Conservation (phyloP, 2,888 invertebrate genomes). For the Caenorhabditis japonica region DNA sequence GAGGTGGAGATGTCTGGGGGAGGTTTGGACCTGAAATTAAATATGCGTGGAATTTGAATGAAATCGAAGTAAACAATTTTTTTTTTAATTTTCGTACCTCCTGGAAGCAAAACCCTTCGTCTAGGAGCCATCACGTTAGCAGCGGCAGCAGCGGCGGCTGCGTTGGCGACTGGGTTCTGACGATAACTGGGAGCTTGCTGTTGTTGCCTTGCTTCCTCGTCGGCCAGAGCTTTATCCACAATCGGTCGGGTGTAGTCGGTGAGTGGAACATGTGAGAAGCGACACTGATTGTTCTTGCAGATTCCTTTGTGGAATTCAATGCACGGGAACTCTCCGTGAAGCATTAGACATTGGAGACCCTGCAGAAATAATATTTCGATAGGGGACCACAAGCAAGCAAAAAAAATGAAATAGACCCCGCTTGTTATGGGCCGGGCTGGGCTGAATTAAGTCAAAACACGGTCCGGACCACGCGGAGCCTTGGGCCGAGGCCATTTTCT, state of each 20-base stretch:
- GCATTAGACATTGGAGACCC: slow-evolving; percentile 65
- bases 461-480: too few relatives aligned
- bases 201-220: slow-evolving; percentile 40
- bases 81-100: too few relatives aligned
- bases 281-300: slow-evolving; percentile 72
- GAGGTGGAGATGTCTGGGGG: slow-evolving; percentile 19
- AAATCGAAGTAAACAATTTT: too few relatives aligned
- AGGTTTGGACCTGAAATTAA: slow-evolving; percentile 29
- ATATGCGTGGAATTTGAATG: background rate
- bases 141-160: slow-evolving; percentile 31
- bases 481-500: too few relatives aligned
- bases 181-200: slow-evolving; percentile 28
- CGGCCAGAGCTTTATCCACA: slow-evolving; percentile 66
- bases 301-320: slow-evolving; percentile 74
- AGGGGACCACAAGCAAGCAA: background rate
- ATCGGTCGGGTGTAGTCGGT: slow-evolving; percentile 74
- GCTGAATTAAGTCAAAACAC: too few relatives aligned
- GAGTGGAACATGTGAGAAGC: slow-evolving; percentile 74
- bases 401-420: too few relatives aligned
- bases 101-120: slow-evolving; percentile 69
- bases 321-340: slow-evolving; percentile 77
- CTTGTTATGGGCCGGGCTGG: too few relatives aligned
- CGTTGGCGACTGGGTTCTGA: slow-evolving; percentile 42
- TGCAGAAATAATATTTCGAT: slow-evolving; percentile 13
- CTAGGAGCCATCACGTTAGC: slow-evolving; percentile 34